Base-by-base conservation (phyloP, 2,113 vertebrate species). In the Vulpes lagopus region DNA sequence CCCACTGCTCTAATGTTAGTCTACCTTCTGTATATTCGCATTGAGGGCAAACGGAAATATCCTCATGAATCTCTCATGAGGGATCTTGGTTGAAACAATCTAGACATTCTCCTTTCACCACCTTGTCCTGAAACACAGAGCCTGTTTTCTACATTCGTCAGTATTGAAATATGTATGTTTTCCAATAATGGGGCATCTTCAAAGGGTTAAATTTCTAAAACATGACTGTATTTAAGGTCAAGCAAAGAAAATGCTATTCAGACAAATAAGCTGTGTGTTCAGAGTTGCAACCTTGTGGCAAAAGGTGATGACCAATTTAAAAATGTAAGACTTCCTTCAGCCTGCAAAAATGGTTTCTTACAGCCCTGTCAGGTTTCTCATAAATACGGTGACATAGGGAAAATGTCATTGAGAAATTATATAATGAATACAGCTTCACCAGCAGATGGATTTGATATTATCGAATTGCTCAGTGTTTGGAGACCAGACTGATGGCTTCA, bases 51-150 rank as follows among this genome's bases (percentile, higher is more conserved):
- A 84, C 95, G 96, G 97, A 98, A 98, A 95, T 97, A 89, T 96
- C 97, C 98, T 98, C 98, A 98, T 98, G 98, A 98, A 98, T 98
- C 97, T 98, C 98, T 98, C 97, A 98, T 98, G 98, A 98, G 97
- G 97, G 97, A 89, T 95, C 97, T 97, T 89, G 95, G 74, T 89
- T 27, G 74, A 97, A 97, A 98, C 98, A 98, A 98, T 96, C 94
- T 97, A 89, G 97, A 98, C 97, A 96, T 97, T 98, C 97, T 98
- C 95, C 85, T 96, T 96, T 94, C 14, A 27, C 97, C 82, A 97
- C 97, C 98, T 97, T 94, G 82, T 94, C 94, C 96, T 91, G 15
- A 96, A 97, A 97, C 79, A 96, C 92, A 95, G 85, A 89, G 93
- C 53, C 95, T 17, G 82, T 86, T 49, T 84, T 95, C 91, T 96